Evolutionary conservation across 2,797 vertebrate genomes (phyloP).

Genomic region (Sebastolobus alascanus): DNA sequence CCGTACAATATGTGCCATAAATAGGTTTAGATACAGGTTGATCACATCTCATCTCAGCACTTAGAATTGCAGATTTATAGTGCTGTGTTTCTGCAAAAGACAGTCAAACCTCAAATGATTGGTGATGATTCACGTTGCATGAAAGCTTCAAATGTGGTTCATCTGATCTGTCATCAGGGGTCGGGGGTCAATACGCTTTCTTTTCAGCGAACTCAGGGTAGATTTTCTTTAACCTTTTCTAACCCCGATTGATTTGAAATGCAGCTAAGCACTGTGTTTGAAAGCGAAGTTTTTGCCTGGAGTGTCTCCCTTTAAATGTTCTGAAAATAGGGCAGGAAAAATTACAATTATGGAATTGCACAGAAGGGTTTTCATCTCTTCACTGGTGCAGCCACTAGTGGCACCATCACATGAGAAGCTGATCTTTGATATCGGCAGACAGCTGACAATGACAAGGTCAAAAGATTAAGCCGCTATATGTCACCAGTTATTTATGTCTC

Average conservation of each 20-base stretch:
- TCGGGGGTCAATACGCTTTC: not conserved
- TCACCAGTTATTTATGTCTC: slow-evolving; percentile 48
- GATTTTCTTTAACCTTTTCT: no score
- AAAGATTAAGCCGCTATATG: slow-evolving; percentile 30
- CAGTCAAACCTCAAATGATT: slow-evolving; percentile 3
- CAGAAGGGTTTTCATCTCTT: slow-evolving; percentile 1
- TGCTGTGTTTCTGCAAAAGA: not conserved
- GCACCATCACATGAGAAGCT: slow-evolving; percentile 28
- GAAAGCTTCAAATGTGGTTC: not conserved
- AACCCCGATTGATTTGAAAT: no score
- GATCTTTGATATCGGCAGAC: slow-evolving; percentile 37
- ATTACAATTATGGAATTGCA: not conserved
- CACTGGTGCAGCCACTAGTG: slow-evolving; percentile 1
- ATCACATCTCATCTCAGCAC: slow-evolving; percentile 17
- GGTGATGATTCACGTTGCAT: not conserved
- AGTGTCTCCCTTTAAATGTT: not conserved
- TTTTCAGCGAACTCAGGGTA: not conserved
- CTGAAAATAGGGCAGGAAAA: not conserved
- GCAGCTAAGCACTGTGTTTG: not conserved
- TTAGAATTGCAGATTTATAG: slow-evolving; percentile 30
- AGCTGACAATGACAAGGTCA: slow-evolving; percentile 53
- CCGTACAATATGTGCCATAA: slow-evolving; percentile 14
- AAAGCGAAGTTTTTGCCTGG: not conserved
- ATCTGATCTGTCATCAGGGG: not conserved
- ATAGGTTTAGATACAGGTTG: slow-evolving; percentile 13